These are phyloP conservation scores for Malaclemys terrapin DNA, from an alignment of 2,113 vertebrate genomes.

Conservation along the genomic window DNA sequence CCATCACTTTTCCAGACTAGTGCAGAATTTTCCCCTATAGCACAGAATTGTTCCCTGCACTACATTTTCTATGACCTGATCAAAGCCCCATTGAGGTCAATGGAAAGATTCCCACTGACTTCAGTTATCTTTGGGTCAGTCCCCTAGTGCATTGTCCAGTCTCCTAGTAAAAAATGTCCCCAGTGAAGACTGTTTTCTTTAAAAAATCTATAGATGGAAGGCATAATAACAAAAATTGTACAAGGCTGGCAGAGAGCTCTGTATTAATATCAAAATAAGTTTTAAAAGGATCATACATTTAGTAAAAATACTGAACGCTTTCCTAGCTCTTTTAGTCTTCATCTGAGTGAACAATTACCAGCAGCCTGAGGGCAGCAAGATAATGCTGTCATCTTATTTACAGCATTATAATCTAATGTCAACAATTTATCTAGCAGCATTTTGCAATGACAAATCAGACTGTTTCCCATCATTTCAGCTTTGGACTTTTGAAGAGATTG, in stretches of 20 bases:
- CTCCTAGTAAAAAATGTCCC: neutral
- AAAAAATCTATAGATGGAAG: neutral
- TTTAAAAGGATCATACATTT: neutral
- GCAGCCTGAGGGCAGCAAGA: neutral
- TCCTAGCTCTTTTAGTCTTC: neutral
- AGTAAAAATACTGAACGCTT: neutral
- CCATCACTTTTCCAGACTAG: neutral
- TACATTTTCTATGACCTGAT: neutral
- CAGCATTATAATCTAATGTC: slow-evolving; percentile 16
- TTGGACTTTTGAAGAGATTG: slow-evolving; percentile 39
- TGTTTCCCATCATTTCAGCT: slow-evolving; percentile 43
- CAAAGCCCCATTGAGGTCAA: neutral
- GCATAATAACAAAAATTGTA: neutral
- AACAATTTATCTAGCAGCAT: slow-evolving; percentile 23
- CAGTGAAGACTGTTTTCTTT: neutral
- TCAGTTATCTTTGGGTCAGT: neutral
- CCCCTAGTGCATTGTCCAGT: neutral
- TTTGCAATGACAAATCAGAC: slow-evolving; percentile 41
- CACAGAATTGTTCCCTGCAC: neutral
- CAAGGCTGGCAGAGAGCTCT: neutral
- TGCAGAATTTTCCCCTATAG: neutral
- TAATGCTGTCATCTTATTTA: slow-evolving; percentile 21
- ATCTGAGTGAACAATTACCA: neutral
- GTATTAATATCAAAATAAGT: neutral
- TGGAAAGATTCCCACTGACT: fast-evolving